Percentiles rank a stretch among this genome's conserved stretches.
Evolutionary conservation across 2,797 vertebrate species (phyloP).

Genomic region (Lepidocolaptes lacrymiger): DNA sequence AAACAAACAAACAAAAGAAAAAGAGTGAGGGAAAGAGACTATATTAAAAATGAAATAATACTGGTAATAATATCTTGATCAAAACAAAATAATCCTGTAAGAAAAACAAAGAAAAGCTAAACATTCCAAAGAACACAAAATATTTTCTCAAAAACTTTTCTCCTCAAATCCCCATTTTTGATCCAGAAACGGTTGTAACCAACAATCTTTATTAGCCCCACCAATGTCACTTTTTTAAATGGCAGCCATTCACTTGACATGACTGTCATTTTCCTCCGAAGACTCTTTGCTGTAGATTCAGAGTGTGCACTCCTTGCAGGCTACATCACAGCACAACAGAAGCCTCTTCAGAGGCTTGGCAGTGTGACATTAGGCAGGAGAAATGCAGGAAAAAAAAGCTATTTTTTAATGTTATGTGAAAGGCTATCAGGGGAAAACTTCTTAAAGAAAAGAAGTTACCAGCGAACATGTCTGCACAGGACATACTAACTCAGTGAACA

Average conservation of each 20-base stretch:
- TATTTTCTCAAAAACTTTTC: fast-evolving
- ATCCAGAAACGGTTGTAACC: neutral
- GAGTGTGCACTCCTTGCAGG: neutral
- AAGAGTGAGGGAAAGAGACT: neutral
- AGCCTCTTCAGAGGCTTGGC: neutral
- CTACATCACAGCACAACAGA: neutral
- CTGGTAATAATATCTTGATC: neutral
- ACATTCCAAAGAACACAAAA: neutral
- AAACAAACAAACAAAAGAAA: no score
- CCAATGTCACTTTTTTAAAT: neutral
- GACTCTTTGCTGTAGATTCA: neutral
- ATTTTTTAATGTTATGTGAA: constrained; percentile 33
- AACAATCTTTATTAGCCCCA: neutral
- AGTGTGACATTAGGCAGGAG: neutral
- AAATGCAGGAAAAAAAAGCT: neutral
- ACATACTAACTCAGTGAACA: neutral
- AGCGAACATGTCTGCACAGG: neutral
- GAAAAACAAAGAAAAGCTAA: neutral
- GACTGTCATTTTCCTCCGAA: neutral
- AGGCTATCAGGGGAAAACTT: constrained; percentile 29
- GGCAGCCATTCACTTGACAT: neutral
- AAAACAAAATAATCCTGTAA: neutral
- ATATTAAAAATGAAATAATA: neutral
- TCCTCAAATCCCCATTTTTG: fast-evolving
- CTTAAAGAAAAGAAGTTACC: constrained; percentile 21